A percentile compares a stretch with the other conserved stretches of the same genome.
Evolutionary conservation across 1,140 invertebrate genomes (phyloP).

Genomic region (Protaetia brevitarsis): DNA sequence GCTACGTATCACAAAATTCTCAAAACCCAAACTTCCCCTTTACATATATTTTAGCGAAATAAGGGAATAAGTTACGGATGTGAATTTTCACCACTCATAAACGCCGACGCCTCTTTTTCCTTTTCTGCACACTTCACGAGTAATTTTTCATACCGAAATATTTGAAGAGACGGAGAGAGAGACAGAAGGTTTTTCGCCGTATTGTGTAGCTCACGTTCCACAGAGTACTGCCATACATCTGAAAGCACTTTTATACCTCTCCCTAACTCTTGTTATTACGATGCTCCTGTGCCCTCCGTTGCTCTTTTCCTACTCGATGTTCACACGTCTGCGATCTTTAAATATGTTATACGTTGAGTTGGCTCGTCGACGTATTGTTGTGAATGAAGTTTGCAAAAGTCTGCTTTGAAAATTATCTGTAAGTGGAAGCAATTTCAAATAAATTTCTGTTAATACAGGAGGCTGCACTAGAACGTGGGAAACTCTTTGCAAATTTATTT

Average conservation of each 20-base stretch:
- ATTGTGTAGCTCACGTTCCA: conserved; percentile 19
- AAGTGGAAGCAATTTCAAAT: too few species aligned
- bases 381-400: too few species aligned
- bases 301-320: background rate
- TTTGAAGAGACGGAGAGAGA: background rate
- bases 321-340: background rate
- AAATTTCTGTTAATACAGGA: too few species aligned
- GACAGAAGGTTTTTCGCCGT: conserved; percentile 16
- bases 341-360: background rate
- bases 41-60: too few species aligned
- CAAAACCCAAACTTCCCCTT: too few species aligned
- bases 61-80: conserved; percentile 9
- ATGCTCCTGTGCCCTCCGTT: background rate
- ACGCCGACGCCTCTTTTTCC: conserved; percentile 8
- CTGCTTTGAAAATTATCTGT: too few species aligned
- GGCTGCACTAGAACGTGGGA: too few species aligned
- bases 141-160: conserved; percentile 21
- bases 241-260: conserved; percentile 17
- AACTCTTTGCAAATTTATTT: too few species aligned
- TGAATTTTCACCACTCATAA: conserved; percentile 1
- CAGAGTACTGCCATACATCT: conserved; percentile 16
- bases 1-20: too few species aligned
- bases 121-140: conserved; percentile 1
- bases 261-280: conserved; percentile 24
- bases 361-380: too few species aligned